These are phyloP conservation scores for Styela clava DNA, from an alignment of 23 tunicate species.

Conservation along the genomic window DNA sequence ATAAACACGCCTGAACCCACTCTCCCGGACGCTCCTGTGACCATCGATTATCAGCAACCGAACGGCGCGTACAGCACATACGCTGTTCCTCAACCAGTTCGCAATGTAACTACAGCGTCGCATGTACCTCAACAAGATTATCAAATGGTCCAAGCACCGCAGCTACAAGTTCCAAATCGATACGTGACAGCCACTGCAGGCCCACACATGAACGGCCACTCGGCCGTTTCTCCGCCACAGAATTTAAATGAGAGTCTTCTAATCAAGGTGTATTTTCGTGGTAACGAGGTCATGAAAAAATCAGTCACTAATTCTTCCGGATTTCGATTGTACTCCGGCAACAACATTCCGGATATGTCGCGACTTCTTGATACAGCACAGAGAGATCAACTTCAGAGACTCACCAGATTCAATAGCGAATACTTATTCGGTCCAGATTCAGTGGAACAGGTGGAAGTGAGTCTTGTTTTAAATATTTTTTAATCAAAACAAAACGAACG, in stretches of 20 bases:
- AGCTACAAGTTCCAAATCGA: not conserved
- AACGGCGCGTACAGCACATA: constrained; percentile 4
- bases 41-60: not conserved
- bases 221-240: not conserved
- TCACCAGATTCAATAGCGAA: constrained; percentile 36
- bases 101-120: not conserved
- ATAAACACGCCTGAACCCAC: constrained; percentile 30
- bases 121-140: not conserved
- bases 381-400: constrained; percentile 28
- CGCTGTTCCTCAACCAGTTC: not conserved
- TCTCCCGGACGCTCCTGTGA: not conserved
- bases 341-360: constrained; percentile 52
- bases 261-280: constrained; percentile 17
- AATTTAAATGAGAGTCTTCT: not conserved
- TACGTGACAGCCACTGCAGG: not conserved
- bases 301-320: constrained; percentile 52
- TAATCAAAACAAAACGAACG: not conserved
- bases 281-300: constrained; percentile 28
- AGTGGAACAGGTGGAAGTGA: constrained; percentile 49
- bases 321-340: constrained; percentile 67
- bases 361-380: constrained; percentile 43
- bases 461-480: not conserved
- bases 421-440: constrained; percentile 60
- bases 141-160: not conserved
- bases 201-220: not conserved